Base-by-base conservation (phyloP, 2,113 vertebrate genomes). In the Paraplagusia blochii region DNA sequence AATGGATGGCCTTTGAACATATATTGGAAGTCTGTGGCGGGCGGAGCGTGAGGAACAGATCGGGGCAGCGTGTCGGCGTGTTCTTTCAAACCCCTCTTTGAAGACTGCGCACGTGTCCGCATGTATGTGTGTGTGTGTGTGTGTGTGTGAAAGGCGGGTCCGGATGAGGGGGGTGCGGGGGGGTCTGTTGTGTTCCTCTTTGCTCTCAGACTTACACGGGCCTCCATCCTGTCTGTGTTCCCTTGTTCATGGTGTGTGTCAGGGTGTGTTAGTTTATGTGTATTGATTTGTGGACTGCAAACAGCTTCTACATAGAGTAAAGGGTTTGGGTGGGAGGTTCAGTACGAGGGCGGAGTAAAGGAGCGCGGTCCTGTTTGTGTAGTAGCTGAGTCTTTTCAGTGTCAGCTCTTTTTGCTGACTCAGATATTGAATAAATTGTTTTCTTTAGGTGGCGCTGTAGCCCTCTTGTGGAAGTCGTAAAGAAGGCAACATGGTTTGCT, bases 1-100 rank as follows among this genome's bases (percentile, higher is more conserved):
- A 91, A 91, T 90, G 88, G 87, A 88, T 85, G 87, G 82, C 87
- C 87, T 91, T 90, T 91, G 86, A 91, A 89, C 88, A 81, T 84
- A 85, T 84, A 90, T 90, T 79, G 84, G 69, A 79, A 78, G 69
- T 73, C 51, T 69, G 70, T 69, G 51, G 58, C 13, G 61, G 71
- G 58, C n/a, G 43, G 65, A 65, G 53, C 69, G 70, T 70, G 77
- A 58, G 58, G 75, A 67, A 71, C 71, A 44, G 64, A 48, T 54
- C 7, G 13, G 44, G 61, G 61, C n/a, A 22, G 73, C 52, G 60
- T 50, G 84, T 45, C 52, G 65, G 75, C 43, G 70, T 81, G 76
- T 77, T 79, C 77, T 88, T 86, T 88, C 76, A 85, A 77, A 83
- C 76, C 68, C 53, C 42, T 42, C 77, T 90, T 91, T 91, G 88